Base-by-base conservation (phyloP, 2,888 invertebrate genomes). In the Tubiluchus corallicola region DNA sequence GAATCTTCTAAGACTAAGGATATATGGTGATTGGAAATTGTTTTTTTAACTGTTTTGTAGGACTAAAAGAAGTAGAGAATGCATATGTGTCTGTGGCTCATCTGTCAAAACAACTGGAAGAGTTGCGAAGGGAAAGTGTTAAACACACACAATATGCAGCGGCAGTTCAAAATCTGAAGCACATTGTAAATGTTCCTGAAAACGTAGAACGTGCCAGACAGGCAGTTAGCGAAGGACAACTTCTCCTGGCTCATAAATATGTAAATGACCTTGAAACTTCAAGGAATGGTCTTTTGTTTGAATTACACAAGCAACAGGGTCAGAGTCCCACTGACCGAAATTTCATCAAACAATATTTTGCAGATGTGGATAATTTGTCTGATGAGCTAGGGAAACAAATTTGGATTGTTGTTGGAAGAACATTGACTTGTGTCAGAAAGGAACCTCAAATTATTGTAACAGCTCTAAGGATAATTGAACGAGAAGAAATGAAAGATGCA, bases 121-220 rank as follows among this genome's bases (percentile, higher is more conserved):
- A 79, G 39, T 82, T 96, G 0, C 72, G 85, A 19, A 83, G 85
- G 51, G 94, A 96, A 64, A 92, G 92, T 60, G 81, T 82, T 53
- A 75, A 81, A 17, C 90, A 96, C 65, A 92, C 92, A 0, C 96
- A 71, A 64, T 88, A 92, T 65, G 90, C 88, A 2, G 92, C 94
- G 1, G 96, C 96, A 0, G 88, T 87, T 58, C 94, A 98, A 60
- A 98, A 98, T 61, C 69, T 98, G 20, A 94, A 92, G 62, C 92
- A 96, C 59, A 92, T 98, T 50, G 94, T 96, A 57, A 92, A 88
- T 39, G 90, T 96, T 1, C 92, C 90, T 5, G 88, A 90, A 57
- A 90, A 87, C 66, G 85, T 96, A 0, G 80, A 84, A 45, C 88
- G 85, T 64, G 90, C 94, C 0, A 81, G 85, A 60, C 79, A 82